Base-by-base conservation (phyloP, 2,113 vertebrate species). In the Calyptommatus sinebrachiatus region DNA sequence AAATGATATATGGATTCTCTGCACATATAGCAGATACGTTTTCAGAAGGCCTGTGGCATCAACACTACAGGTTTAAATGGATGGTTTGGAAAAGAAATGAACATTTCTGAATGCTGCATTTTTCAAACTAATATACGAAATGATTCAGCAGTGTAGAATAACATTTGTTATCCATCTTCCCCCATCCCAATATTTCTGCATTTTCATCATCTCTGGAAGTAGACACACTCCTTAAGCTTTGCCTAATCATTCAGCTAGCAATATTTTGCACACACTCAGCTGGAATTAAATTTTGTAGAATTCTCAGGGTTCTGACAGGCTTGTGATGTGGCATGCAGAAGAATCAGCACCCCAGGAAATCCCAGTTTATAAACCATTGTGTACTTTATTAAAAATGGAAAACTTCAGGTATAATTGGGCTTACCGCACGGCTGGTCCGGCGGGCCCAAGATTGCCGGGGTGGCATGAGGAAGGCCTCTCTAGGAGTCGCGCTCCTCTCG, bases 41-140 rank as follows among this genome's bases (percentile, higher is more conserved):
- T 82, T 76, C 50, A 90, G 84, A 68, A 87, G 14, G 35, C 45
- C 50, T 74, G 5, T 53, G 7, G 10, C 69, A 76, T 73, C 50
- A 83, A 71, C 4, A 65, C 12, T 79, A 24, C 7, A 80, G 45
- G 21, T 20, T 24, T 83, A 89, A 90, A 2, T 72, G 73, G 84
- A 88, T 76, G 18, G 24, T 81, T 85, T 85, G n/a, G 45, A 70
- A 87, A 88, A 84, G 7, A 78, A 85, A 83, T 61, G 29, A 90
- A 82, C 84, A 21, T 3, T 81, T 35, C 26, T 74, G 71, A 90
- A 84, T 1, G 24, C 14, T 31, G 1, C 14, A 0, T 84, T 88
- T 75, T 90, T 83, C 1, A 1, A 50, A 28, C 2, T 48, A 9
- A 29, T 84, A 2, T 71, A 76, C 79, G 75, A 18, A 86, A 22